Base-by-base conservation (phyloP, 2,797 vertebrate species). In the Ambastaia sidthimunki region DNA sequence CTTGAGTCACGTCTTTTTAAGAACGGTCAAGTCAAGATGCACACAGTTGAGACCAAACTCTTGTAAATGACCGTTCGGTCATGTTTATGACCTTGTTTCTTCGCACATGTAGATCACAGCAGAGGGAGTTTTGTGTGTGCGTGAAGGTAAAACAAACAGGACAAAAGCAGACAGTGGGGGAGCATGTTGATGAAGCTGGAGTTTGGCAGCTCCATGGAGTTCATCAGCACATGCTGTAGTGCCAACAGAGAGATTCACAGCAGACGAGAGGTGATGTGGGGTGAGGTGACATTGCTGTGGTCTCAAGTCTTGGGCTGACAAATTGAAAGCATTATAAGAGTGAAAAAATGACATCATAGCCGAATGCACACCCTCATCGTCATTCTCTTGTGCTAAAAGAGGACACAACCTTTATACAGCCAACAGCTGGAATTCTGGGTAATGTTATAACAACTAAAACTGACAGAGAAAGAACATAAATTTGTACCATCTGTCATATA, bases 361-460 rank as follows among this genome's bases (percentile, higher is more conserved):
- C 34, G 34, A 80, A 41, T 54, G 7, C 34, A 23, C 52, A 62
- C 57, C 19, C 21, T 44, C 60, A 72, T 66, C 18, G 31, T 66
- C 65, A 44, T 71, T 23, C 60, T 73, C 69, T 15, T 47, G 47
- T 68, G 81, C 83, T 85, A 85, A 87, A 87, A 88, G 81, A 77
- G 80, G 74, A 31, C 23, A 48, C 70, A 16, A 37, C 31, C 62
- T 23, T 54, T 54, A 34, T 10, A 25, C 60, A 75, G 54, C 13
- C 60, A 41, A 57, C 21, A 68, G 11, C 21, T 28, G 25, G 50
- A 76, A 65, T 0, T 3, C 21, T n/a, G 16, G 31, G 28, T 34
- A 65, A 65, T 37, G 31, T 65, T 4, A 59, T 23, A 71, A 19
- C 16, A 68, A 15, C 2, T 10, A 6, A 23, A 52, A 23, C 18